Conservation (phyloP, 2,113 vertebrate genomes). For the Pachyramphus minor region DNA sequence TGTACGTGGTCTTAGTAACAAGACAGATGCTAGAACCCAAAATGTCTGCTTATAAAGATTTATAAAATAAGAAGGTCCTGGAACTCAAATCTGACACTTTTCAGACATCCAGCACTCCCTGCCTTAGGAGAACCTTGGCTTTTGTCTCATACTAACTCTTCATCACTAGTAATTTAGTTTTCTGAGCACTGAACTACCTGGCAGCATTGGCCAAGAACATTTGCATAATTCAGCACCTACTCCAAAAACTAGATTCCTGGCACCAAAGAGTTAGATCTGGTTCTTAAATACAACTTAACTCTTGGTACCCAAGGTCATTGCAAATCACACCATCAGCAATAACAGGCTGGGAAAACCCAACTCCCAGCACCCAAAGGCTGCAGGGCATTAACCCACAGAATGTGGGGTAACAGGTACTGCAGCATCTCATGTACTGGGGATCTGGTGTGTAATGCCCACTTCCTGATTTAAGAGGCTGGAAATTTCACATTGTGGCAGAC, state of each 20-base stretch:
- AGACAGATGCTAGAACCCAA: constrained; percentile 49
- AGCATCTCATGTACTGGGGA: neutral
- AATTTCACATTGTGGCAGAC: neutral
- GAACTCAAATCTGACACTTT: neutral
- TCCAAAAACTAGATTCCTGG: constrained; percentile 14
- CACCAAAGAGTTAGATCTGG: neutral
- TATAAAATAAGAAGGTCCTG: neutral
- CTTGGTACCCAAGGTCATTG: neutral
- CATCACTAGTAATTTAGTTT: neutral
- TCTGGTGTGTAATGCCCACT: neutral
- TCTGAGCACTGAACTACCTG: accelerated
- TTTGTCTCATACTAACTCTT: neutral
- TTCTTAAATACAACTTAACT: neutral
- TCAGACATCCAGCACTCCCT: neutral
- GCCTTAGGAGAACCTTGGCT: neutral
- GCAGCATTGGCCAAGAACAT: neutral
- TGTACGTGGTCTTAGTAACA: constrained; percentile 6
- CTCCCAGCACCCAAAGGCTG: neutral
- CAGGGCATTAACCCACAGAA: accelerated
- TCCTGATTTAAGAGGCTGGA: neutral
- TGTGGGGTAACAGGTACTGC: accelerated
- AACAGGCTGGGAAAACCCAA: neutral
- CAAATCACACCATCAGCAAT: neutral
- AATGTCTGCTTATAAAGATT: neutral
- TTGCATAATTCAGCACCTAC: neutral